These are phyloP conservation scores for Papilio helenus DNA, from an alignment of 1,140 invertebrate genomes.

Conservation along the genomic window DNA sequence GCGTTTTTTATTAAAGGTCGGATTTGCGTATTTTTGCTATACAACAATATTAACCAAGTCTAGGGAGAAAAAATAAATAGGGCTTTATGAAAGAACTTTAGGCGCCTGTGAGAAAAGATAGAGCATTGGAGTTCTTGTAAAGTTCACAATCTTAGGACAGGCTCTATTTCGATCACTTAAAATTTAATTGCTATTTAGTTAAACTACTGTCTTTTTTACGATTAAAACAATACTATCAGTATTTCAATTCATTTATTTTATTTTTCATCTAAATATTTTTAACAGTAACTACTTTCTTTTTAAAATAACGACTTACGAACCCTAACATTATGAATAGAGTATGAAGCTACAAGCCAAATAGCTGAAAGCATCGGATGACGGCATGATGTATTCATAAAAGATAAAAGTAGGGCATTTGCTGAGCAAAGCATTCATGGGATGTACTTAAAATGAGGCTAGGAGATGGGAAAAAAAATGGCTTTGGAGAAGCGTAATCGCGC, in stretches of 20 bases:
- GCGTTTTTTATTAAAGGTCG: neutral
- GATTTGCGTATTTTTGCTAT: too few species aligned
- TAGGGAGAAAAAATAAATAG: too few species aligned
- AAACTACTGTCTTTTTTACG: too few species aligned
- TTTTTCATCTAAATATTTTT: neutral
- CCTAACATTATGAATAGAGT: neutral
- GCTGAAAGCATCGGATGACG: neutral
- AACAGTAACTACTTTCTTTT: neutral
- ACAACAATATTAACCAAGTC: too few species aligned
- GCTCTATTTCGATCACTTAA: too few species aligned
- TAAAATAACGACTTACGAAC: neutral
- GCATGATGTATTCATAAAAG: constrained; percentile 22
- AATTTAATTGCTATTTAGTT: too few species aligned
- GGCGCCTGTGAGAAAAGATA: neutral
- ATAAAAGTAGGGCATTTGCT: constrained; percentile 31
- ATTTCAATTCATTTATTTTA: neutral
- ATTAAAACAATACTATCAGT: too few species aligned
- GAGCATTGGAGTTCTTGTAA: neutral
- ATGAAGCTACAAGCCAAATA: neutral
- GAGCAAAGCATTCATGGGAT: constrained; percentile 31
- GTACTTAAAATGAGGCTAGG: constrained; percentile 1
- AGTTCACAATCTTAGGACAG: neutral
- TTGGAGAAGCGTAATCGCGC: constrained; percentile 39
- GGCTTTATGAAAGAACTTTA: neutral
- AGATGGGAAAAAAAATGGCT: constrained; percentile 21